phyloP scores from a whole-genome alignment of 2,113 vertebrate genomes.

The Chaenocephalus aceratus region DNA sequence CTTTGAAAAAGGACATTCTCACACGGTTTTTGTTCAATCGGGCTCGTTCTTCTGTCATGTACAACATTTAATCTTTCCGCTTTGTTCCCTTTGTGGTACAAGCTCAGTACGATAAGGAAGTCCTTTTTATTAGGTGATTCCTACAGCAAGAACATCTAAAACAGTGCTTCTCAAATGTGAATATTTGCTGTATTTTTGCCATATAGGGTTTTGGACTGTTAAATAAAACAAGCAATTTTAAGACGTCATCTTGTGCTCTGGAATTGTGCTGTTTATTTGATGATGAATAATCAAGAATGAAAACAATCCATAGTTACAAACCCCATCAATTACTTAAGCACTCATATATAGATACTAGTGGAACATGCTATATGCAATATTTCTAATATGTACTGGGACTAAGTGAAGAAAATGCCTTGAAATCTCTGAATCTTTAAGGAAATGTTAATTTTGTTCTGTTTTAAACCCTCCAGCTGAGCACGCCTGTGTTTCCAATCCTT shows the following conservation, averaged over 20 bases:
- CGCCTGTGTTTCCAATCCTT: conserved; percentile 92
- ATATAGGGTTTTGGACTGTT: not conserved
- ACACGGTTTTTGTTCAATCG: too few species aligned
- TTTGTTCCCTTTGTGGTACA: too few species aligned
- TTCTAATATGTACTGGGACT: too few species aligned
- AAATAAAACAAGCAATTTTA: not conserved
- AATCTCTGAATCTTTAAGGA: too few species aligned
- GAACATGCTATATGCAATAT: too few species aligned
- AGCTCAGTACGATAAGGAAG: too few species aligned
- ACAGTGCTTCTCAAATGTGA: too few species aligned
- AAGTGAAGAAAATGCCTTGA: too few species aligned
- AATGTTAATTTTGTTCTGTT: too few species aligned
- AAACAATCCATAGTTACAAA: not conserved
- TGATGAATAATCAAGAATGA: not conserved
- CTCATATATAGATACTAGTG: too few species aligned
- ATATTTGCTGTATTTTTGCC: not conserved
- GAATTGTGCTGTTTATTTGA: not conserved
- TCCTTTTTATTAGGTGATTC: not conserved
- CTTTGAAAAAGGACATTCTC: too few species aligned
- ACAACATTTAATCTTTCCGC: not conserved
- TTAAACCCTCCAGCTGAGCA: conserved; percentile 87
- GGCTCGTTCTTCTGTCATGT: not conserved
- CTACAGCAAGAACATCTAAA: too few species aligned
- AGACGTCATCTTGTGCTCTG: not conserved
- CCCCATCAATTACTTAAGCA: not conserved